Conservation (phyloP, 2,113 vertebrate species). For the Craseonycteris thonglongyai region DNA sequence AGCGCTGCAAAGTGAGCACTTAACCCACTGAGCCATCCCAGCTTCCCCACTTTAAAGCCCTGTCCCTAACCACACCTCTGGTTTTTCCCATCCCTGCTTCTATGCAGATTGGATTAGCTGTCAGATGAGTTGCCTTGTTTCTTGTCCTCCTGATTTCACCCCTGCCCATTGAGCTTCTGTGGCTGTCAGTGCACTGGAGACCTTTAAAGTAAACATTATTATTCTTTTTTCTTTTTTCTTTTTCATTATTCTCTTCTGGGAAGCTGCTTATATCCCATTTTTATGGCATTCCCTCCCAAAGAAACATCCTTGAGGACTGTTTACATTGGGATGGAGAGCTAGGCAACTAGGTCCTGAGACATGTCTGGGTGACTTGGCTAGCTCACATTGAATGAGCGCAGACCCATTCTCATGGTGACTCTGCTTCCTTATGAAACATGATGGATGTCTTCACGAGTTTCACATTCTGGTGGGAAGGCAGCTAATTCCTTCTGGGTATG, state of each 20-base stretch:
- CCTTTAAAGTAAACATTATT: neutral
- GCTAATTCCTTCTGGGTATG: neutral
- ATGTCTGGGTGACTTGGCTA: neutral
- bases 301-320: neutral
- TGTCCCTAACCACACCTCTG: neutral
- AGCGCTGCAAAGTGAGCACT: too few relatives aligned
- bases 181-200: neutral
- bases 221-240: neutral
- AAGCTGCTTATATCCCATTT: neutral
- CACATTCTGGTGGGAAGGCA: neutral
- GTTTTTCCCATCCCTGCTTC: neutral
- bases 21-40: too few relatives aligned
- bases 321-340: neutral
- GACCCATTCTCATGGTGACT: neutral
- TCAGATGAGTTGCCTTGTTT: neutral
- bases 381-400: neutral
- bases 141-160: neutral
- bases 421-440: rapidly evolving
- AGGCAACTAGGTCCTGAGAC: neutral
- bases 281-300: neutral
- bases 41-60: neutral
- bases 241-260: neutral
- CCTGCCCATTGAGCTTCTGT: neutral
- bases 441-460: neutral
- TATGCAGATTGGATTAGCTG: rapidly evolving